These are phyloP conservation scores for Leptosomus discolor DNA, from an alignment of 2,113 vertebrate species.

Conservation along the genomic window DNA sequence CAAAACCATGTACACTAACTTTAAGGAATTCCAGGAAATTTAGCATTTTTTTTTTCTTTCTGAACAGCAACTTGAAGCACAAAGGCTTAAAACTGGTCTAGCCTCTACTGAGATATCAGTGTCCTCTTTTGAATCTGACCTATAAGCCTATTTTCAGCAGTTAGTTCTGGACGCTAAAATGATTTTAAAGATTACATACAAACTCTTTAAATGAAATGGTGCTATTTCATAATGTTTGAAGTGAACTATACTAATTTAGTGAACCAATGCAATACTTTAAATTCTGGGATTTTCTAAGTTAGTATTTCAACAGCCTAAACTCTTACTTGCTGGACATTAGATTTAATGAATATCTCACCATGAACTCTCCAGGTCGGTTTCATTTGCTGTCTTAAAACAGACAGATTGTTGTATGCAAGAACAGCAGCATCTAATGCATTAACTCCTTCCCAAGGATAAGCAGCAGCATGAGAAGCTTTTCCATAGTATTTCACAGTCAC, in stretches of 20 bases:
- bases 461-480: conserved; percentile 85
- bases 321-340: conserved; percentile 33
- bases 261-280: not conserved
- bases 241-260: not conserved
- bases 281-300: not conserved
- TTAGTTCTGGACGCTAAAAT: not conserved
- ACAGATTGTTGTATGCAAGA: conserved; percentile 88
- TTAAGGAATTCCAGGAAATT: not conserved
- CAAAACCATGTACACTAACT: not conserved
- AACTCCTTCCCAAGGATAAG: conserved; percentile 89
- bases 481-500: conserved; percentile 88
- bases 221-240: not conserved
- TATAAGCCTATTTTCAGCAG: not conserved
- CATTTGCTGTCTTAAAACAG: conserved; percentile 88
- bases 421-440: conserved; percentile 92
- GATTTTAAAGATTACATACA: not conserved
- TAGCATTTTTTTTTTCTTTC: not conserved
- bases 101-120: rapidly evolving
- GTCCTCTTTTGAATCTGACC: not conserved
- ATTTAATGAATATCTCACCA: conserved; percentile 75
- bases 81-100: not conserved
- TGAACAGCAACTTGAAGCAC: not conserved
- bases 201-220: not conserved
- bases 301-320: conserved; percentile 40
- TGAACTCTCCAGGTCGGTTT: conserved; percentile 88